Evolutionary conservation across 1,140 invertebrate species (phyloP), one percentile per base, ranked within the genome.

Genomic region (Akabosia matsudoensis): DNA sequence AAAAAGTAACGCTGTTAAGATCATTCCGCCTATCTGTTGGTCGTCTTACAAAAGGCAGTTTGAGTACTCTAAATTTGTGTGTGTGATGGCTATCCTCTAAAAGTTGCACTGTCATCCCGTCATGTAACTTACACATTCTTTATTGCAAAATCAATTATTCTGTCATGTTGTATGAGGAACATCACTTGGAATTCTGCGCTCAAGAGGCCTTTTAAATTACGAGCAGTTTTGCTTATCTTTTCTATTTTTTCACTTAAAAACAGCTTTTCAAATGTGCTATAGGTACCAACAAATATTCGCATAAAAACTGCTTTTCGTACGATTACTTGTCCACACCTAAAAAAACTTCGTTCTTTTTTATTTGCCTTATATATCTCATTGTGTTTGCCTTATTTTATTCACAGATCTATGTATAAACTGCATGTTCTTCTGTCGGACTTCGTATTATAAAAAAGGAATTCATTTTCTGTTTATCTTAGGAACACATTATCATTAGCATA

Each of bases 71-170:
- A 10, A 7, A 7, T 7, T 45, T 7, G 37, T 45, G 37, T 61
- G 4, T 14, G 14, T 61, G 24, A 61, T 61, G 24, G 54, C n/a
- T n/a, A 4, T 13, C 14, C 24, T 61, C 54, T 10, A 61, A 61
- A 61, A 61, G 54, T 61, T 61, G 54, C 54, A 61, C 54, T 24
- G 24, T 61, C 54, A 61, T 61, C 13, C 54, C 54, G 54, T 61
- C 54, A 61, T 61, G 37, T 45, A 45, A 45, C 37, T 45, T 45
- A 45, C 37, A 45, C 37, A 45, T 45, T n/a, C 13, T 61, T 61
- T 61, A 61, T 61, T 61, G 54, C 14, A 61, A 61, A 61, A 61
- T 61, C 54, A 61, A 61, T 61, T 61, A 61, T 61, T 61, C 54
- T 61, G 54, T 61, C 54, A 61, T 61, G 54, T 61, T 61, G 13